A percentile compares a stretch with the other conserved stretches of the same genome.
phyloP scores from a whole-genome alignment of 2,888 invertebrate species.

The Sepioteuthis lessoniana region DNA sequence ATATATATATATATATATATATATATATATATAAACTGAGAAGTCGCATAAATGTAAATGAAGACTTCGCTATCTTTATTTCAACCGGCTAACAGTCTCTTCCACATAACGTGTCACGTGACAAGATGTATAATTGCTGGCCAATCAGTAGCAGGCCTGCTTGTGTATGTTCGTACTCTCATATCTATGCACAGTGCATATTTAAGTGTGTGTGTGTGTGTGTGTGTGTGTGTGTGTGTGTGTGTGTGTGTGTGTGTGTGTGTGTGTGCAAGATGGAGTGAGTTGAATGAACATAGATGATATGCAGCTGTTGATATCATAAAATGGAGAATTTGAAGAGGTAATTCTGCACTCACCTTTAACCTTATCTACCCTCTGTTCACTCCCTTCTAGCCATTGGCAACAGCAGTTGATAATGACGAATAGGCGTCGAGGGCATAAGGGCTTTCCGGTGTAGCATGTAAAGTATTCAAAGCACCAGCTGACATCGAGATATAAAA shows the following conservation, averaged over 20 bases:
- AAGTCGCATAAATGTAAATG: neutral
- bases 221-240: too few species aligned
- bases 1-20: slow-evolving; percentile 33
- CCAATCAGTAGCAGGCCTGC: neutral
- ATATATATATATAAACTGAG: neutral
- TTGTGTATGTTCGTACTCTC: neutral
- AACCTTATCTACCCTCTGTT: neutral
- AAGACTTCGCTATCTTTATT: neutral
- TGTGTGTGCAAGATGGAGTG: neutral
- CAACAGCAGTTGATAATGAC: slow-evolving; percentile 9
- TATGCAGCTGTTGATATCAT: slow-evolving; percentile 23
- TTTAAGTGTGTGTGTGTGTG: too few species aligned
- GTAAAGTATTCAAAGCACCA: neutral
- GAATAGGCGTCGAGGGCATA: neutral
- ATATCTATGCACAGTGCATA: neutral
- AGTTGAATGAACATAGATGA: neutral
- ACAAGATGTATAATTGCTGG: neutral
- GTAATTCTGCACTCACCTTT: neutral
- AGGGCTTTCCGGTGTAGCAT: slow-evolving; percentile 13
- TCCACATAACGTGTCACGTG: neutral
- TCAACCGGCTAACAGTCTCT: neutral
- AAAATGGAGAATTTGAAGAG: neutral
- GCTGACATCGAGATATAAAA: slow-evolving; percentile 8
- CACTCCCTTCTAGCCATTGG: neutral
- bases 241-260: too few species aligned